phyloP scores from a whole-genome alignment of 2,113 vertebrate genomes.

The Sciurus niger region DNA sequence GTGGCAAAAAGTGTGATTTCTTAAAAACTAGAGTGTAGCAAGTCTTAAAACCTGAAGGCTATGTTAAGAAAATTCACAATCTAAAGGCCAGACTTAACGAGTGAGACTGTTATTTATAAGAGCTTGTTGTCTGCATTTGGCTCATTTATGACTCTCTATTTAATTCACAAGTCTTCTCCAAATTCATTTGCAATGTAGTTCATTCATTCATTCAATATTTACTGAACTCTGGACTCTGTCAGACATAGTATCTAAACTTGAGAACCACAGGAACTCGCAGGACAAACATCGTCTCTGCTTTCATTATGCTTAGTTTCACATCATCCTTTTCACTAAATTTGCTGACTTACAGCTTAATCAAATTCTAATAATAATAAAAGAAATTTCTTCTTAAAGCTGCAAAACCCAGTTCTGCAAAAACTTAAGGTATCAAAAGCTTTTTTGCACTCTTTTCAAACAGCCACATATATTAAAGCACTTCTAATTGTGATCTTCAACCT shows the following conservation, averaged over 20 bases:
- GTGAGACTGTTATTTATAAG: slow-evolving; percentile 28
- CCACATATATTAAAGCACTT: slow-evolving; percentile 37
- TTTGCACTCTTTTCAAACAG: not conserved
- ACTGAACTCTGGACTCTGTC: not conserved
- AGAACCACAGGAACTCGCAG: not conserved
- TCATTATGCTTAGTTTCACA: not conserved
- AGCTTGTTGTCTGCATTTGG: not conserved
- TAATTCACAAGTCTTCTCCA: slow-evolving; percentile 44
- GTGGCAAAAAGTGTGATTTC: slow-evolving; percentile 59
- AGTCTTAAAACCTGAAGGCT: not conserved
- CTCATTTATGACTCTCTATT: slow-evolving; percentile 27
- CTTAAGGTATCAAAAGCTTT: slow-evolving; percentile 49
- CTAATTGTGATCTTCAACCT: not conserved
- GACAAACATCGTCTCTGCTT: not conserved
- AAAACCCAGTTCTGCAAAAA: slow-evolving; percentile 22
- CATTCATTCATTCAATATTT: slow-evolving; percentile 41
- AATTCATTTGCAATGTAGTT: not conserved
- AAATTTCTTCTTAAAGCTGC: slow-evolving; percentile 8
- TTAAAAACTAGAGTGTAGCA: not conserved
- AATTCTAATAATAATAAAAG: not conserved
- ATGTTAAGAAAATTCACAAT: slow-evolving; percentile 12
- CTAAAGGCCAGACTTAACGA: slow-evolving; percentile 39
- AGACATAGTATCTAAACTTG: not conserved
- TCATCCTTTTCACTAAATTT: slow-evolving; percentile 40
- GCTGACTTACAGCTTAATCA: not conserved